phyloP scores from a whole-genome alignment of 2,113 vertebrate species.

The Oryzias javanicus region DNA sequence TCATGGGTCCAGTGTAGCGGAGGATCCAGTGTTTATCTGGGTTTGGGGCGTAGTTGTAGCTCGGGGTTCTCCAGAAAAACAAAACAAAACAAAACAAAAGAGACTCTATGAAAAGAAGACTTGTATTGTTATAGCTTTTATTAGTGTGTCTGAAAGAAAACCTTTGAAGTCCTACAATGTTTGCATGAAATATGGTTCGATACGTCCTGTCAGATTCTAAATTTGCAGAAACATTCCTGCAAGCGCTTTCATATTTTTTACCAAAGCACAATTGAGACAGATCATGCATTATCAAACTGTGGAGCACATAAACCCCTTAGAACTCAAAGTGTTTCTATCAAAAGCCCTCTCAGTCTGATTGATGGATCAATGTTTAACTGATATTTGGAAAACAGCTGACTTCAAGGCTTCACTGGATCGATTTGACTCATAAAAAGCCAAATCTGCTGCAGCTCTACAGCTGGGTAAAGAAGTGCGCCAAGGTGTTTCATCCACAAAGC shows the following conservation, averaged over 20 bases:
- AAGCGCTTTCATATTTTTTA: constrained; percentile 18
- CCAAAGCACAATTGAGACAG: constrained; percentile 31
- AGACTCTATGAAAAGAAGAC: neutral
- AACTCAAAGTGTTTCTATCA: constrained; percentile 52
- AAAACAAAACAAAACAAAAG: neutral
- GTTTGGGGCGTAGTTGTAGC: constrained; percentile 96
- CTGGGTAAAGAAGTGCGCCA: no score
- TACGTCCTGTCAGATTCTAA: constrained; percentile 5
- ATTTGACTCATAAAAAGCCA: constrained; percentile 52
- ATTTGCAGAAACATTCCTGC: constrained; percentile 24
- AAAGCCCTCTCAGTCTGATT: constrained; percentile 21
- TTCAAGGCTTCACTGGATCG: constrained; percentile 52
- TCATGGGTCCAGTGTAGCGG: constrained; percentile 96
- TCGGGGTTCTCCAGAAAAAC: constrained; percentile 85
- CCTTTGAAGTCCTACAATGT: no score
- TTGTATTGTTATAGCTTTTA: no score
- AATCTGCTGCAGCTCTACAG: no score
- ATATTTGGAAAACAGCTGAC: constrained; percentile 47
- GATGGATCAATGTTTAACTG: constrained; percentile 67
- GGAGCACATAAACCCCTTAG: constrained; percentile 41
- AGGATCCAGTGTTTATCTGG: constrained; percentile 98
- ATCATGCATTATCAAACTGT: constrained; percentile 40
- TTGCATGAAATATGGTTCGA: neutral
- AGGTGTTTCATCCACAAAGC: constrained; percentile 34
- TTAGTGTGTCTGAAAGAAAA: no score